Percentiles rank a stretch among this genome's conserved stretches.
These are phyloP conservation scores for Talpa occidentalis DNA, from an alignment of 2,113 vertebrate species.

Conservation along the genomic window DNA sequence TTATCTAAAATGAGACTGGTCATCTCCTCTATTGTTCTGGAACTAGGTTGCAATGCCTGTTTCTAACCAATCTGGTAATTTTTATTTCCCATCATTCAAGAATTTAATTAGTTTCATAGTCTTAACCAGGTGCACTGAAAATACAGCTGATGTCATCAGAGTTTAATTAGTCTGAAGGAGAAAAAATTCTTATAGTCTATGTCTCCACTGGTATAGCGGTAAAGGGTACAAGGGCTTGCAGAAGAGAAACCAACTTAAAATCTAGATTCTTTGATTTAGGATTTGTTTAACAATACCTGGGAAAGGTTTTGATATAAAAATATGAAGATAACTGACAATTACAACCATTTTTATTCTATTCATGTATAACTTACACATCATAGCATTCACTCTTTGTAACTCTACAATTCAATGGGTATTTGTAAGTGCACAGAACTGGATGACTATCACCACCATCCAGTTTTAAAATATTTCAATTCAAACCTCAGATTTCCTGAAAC, in stretches of 20 bases:
- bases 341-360: neutral
- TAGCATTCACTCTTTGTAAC: neutral
- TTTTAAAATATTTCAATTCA: neutral
- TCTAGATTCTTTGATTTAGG: constrained; percentile 62
- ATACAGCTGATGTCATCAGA: constrained; percentile 87
- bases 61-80: constrained; percentile 80
- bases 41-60: constrained; percentile 66
- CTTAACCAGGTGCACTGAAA: constrained; percentile 85
- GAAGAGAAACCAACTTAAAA: constrained; percentile 49
- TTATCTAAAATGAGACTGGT: constrained; percentile 40
- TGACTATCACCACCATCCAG: neutral
- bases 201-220: constrained; percentile 55
- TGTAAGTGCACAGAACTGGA: neutral
- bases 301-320: constrained; percentile 37
- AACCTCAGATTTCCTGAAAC: neutral
- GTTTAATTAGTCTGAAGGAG: constrained; percentile 84
- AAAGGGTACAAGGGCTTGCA: constrained; percentile 12
- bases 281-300: neutral
- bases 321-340: neutral
- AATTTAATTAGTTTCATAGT: constrained; percentile 86
- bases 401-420: neutral
- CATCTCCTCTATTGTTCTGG: constrained; percentile 57
- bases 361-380: neutral
- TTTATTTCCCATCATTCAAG: constrained; percentile 87
- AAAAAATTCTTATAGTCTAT: constrained; percentile 67